These are phyloP conservation scores for Zophobas atratus DNA, from an alignment of 1,140 invertebrate species.

Conservation along the genomic window DNA sequence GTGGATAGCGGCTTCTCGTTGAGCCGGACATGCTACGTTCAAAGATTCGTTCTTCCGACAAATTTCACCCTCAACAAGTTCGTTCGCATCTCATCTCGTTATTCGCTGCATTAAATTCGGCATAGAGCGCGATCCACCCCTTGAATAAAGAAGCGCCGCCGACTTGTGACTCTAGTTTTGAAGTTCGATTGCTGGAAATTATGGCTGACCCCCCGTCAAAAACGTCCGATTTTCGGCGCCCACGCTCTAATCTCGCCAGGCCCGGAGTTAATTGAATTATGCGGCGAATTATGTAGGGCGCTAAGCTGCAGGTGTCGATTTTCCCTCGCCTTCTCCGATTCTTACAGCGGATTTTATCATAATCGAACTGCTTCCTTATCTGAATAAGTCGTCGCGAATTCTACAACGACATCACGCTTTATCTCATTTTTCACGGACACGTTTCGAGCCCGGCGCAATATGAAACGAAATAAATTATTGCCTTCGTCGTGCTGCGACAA, in stretches of 20 bases:
- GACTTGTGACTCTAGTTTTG: too few species aligned
- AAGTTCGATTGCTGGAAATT: too few species aligned
- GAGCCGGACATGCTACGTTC: slow-evolving; percentile 7
- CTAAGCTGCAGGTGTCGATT: slow-evolving; percentile 9
- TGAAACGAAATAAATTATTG: slow-evolving; percentile 50
- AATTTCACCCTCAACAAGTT: slow-evolving; percentile 10
- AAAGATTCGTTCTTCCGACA: slow-evolving; percentile 1
- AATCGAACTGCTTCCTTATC: slow-evolving; percentile 44
- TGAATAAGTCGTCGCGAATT: slow-evolving; percentile 46
- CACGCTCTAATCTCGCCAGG: background rate
- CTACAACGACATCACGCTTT: slow-evolving; percentile 32
- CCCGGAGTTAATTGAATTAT: slow-evolving; percentile 31
- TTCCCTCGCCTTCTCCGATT: slow-evolving; percentile 1
- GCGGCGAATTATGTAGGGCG: slow-evolving; percentile 21
- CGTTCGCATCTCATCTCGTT: background rate
- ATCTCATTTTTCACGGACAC: slow-evolving; percentile 39
- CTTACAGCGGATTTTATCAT: slow-evolving; percentile 35
- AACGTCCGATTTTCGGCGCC: too few species aligned
- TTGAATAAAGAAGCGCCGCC: too few species aligned
- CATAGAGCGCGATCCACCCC: too few species aligned
- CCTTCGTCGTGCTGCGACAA: slow-evolving; percentile 21
- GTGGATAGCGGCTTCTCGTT: background rate
- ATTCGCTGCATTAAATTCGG: too few species aligned
- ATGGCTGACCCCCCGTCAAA: too few species aligned
- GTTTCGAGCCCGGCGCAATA: slow-evolving; percentile 30